Base-by-base conservation (phyloP, 35 echinoderm and acorn worm genomes). In the Hemicentrotus pulcherrimus region DNA sequence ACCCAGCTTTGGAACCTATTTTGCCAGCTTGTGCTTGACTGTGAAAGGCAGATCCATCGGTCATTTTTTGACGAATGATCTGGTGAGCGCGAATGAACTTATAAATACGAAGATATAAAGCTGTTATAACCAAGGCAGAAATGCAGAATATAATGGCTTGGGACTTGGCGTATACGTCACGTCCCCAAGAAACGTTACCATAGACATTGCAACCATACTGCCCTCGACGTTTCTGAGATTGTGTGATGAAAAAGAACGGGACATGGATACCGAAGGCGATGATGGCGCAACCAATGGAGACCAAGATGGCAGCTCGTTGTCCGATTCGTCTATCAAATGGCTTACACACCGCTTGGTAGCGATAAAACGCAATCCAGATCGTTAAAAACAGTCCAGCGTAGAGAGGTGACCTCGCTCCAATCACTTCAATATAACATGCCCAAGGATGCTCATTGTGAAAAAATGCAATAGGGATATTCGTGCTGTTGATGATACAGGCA, bases 231-330 rank as follows among this genome's bases (percentile, higher is more conserved):
- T 93, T 93, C 28, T 55, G 16, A 18, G 91, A 93, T 31, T 47
- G 58, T 31, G 91, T 93, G 91, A 93, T 93, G 91, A 93, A 93
- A 93, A 93, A 93, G 91, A 93, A 93, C 16, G 91, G 91, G 10
- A 93, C 48, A 58, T 93, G 91, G 10, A 93, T 9, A 93, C 46
- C 47, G 48, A 93, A 50, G 48, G 91, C 91, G 16, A 93, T 31
- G 48, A 93, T 58, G 24, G 48, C 11, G 48, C 91, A 93, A 47
- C 46, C n/a, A 28, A 93, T 32, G 28, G 91, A 93, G n/a, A 93
- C 14, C 48, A 31, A 4, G 15, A n/a, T 58, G 45, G 91, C 15
- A 58, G 46, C 47, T 47, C 91, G 46, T 47, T 47, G 91, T 58
- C 91, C 91, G 30, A 93, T 13, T 47, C 91, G 46, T 93, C 48